Conservation (phyloP, 2,888 invertebrate species). For the Heteropelma amictum region DNA sequence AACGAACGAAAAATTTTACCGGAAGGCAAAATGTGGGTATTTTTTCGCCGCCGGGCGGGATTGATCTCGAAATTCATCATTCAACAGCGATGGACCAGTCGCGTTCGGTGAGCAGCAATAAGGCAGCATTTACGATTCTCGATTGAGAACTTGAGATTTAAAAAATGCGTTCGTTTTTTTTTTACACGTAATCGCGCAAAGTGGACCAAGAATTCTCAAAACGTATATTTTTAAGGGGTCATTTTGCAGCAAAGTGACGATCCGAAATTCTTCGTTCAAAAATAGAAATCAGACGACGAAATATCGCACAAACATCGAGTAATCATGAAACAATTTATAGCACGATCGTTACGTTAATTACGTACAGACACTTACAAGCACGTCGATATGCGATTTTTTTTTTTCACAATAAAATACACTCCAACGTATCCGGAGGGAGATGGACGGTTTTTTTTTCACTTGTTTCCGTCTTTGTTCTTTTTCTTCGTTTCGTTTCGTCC, state of each 20-base stretch:
- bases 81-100: neutral
- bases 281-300: neutral
- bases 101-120: constrained; percentile 29
- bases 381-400: no score
- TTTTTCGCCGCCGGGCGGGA: constrained; percentile 5
- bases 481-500: no score
- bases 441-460: no score
- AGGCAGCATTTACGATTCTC: neutral
- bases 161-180: constrained; percentile 12
- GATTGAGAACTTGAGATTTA: constrained; percentile 4
- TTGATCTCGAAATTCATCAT: no score
- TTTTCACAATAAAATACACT: no score
- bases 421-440: no score
- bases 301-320: constrained; percentile 1
- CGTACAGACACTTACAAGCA: neutral
- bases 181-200: constrained; percentile 1
- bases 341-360: neutral
- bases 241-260: neutral
- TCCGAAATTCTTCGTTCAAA: neutral
- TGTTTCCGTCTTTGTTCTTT: neutral
- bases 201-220: neutral
- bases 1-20: constrained; percentile 5
- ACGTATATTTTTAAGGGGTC: neutral
- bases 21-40: constrained; percentile 11
- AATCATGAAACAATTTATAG: constrained; percentile 40